Base-by-base conservation (phyloP, 2,888 invertebrate species). In the Ophion slaviceki region DNA sequence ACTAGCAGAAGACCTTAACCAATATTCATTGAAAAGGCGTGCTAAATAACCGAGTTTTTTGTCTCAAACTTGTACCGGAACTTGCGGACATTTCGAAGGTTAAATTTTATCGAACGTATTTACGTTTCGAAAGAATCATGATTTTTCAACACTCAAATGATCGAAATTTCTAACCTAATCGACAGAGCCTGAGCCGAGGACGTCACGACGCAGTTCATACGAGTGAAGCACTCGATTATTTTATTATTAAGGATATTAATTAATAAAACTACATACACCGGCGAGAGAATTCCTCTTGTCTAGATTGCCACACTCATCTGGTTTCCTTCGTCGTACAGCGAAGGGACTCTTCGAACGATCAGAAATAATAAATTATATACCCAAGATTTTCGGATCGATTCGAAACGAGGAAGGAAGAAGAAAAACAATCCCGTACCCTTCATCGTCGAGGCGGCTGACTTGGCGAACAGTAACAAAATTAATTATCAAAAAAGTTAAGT, bases 371-470 rank as follows among this genome's bases (percentile, higher is more conserved):
- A 40, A 40, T 40, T 7, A 5, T 7, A 72, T 57, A 40, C 6
- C 40, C 4, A 70, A 78, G 20, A 77, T 62, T 72, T 68, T 40
- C 40, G 61, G 10, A 57, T 57, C 10, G 57, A 36, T 6, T 24
- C 24, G n/a, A 36, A 62, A 45, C 8, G 40, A 40, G 8, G 40
- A 40, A 40, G 40, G 40, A 40, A 40, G 40, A 59, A 72, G 17
- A 66, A 40, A 57, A 45, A 76, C 32, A 62, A 67, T n/a, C 36
- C 83, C 85, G 83, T 62, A 87, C 87, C 81, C 32, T 64, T 11
- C 78, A 79, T 85, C 59, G n/a, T 59, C 78, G 66, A 62, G 72
- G 53, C 28, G 32, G 20, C 62, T 6, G 24, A 17, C 53, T 67
- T 32, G 57, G 57, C 10, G 59, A 20, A 28, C 0, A 14, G 3